Evolutionary conservation across 2,888 invertebrate genomes (phyloP).

Genomic region (Trypoxylon attenuatum): DNA sequence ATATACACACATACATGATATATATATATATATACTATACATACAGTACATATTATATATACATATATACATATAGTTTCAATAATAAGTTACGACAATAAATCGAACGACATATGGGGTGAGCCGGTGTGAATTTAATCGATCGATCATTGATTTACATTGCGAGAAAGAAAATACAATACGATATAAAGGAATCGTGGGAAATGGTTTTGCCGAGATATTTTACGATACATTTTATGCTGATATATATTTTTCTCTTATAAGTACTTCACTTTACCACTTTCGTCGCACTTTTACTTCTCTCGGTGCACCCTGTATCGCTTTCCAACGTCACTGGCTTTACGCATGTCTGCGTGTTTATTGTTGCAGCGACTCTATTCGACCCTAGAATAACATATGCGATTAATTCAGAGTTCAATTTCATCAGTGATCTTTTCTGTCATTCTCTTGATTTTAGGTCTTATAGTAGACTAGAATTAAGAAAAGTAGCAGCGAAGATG

Average conservation of each 20-base stretch:
- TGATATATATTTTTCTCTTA: background rate
- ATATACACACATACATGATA: constrained; percentile 65
- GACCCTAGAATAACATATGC: no score
- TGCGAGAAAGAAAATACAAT: background rate
- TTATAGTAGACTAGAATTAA: no score
- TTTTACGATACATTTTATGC: background rate
- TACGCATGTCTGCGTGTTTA: constrained; percentile 22
- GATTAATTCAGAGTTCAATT: no score
- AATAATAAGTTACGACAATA: constrained; percentile 67
- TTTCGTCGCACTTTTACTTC: background rate
- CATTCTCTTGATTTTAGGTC: no score
- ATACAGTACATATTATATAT: constrained; percentile 74
- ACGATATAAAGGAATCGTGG: no score
- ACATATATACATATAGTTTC: constrained; percentile 61
- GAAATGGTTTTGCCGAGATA: constrained; percentile 1
- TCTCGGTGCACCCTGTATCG: constrained; percentile 40
- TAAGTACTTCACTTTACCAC: no score
- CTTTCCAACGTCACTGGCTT: constrained; percentile 43
- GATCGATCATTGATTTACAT: background rate
- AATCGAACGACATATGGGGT: constrained; percentile 45
- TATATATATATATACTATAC: constrained; percentile 70
- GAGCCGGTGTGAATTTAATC: constrained; percentile 15
- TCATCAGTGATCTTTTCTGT: no score
- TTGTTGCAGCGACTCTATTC: no score
- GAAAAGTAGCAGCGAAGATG: no score